Evolutionary conservation across 2,797 vertebrate genomes (phyloP).

Genomic region (Fringilla coelebs): DNA sequence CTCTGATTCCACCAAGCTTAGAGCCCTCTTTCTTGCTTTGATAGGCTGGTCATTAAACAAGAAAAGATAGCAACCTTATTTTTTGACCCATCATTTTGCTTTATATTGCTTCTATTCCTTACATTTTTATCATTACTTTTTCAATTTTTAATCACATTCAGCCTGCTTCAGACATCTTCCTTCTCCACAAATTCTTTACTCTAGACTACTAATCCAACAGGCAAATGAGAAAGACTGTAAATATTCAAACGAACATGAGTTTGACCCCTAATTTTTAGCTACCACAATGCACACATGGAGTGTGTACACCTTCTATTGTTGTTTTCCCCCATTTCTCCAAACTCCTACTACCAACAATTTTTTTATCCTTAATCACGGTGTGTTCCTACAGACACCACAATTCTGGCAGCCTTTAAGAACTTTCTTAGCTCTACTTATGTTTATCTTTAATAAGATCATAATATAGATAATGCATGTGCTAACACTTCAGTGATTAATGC

Average conservation of each 20-base stretch:
- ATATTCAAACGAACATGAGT: neutral
- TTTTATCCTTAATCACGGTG: neutral
- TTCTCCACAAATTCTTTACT: neutral
- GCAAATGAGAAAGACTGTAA: neutral
- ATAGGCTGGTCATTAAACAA: neutral
- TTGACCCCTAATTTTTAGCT: neutral
- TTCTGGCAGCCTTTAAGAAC: neutral
- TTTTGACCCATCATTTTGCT: neutral
- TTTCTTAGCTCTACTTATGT: neutral
- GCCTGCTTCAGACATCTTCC: neutral
- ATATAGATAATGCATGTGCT: neutral
- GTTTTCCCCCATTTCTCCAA: neutral
- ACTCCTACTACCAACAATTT: neutral
- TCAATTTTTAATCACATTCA: neutral
- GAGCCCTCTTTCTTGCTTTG: neutral
- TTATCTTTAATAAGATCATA: neutral
- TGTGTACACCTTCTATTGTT: neutral
- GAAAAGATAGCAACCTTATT: neutral
- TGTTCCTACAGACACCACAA: neutral
- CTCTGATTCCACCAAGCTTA: neutral
- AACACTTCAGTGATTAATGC: neutral
- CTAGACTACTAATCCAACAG: neutral
- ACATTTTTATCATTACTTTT: neutral
- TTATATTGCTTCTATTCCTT: neutral
- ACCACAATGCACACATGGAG: neutral